Percentiles rank a stretch among this genome's conserved stretches.
Conservation (phyloP, 2,113 vertebrate species). For the Gallinago jamesoni region DNA sequence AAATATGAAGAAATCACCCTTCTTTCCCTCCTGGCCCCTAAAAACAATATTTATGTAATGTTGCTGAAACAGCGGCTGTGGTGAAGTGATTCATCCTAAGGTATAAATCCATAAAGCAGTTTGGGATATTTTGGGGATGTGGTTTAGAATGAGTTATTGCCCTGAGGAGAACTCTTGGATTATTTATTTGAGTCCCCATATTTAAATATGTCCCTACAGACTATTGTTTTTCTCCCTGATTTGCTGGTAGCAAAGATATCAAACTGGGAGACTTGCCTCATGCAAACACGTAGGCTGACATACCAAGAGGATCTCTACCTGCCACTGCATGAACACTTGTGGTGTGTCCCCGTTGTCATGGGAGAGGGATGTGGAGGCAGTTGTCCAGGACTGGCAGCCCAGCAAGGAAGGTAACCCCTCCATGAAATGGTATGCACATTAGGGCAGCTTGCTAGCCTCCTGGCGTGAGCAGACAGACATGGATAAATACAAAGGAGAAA, state of each 20-base stretch:
- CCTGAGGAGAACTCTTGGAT: neutral
- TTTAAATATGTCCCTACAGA: neutral
- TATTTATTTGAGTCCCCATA: neutral
- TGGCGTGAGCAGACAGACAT: neutral
- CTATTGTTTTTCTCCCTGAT: neutral
- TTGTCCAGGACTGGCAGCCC: neutral
- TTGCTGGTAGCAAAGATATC: neutral
- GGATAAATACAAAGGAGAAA: neutral
- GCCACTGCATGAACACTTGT: accelerated
- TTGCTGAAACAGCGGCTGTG: neutral
- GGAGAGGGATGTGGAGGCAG: neutral
- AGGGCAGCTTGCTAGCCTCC: neutral
- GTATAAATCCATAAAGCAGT: neutral
- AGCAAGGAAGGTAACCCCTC: neutral
- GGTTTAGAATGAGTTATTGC: neutral
- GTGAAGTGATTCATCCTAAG: neutral
- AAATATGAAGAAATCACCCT: neutral
- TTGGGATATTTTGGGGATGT: neutral
- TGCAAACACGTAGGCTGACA: neutral
- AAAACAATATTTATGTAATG: neutral
- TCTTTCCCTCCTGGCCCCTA: neutral
- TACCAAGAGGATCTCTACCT: neutral
- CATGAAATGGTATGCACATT: neutral
- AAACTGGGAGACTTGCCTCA: neutral
- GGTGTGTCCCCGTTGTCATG: accelerated